Evolutionary conservation across 37 sponge, comb jelly and placozoan species (phyloP).

Genomic region (Amphimedon queenslandica): DNA sequence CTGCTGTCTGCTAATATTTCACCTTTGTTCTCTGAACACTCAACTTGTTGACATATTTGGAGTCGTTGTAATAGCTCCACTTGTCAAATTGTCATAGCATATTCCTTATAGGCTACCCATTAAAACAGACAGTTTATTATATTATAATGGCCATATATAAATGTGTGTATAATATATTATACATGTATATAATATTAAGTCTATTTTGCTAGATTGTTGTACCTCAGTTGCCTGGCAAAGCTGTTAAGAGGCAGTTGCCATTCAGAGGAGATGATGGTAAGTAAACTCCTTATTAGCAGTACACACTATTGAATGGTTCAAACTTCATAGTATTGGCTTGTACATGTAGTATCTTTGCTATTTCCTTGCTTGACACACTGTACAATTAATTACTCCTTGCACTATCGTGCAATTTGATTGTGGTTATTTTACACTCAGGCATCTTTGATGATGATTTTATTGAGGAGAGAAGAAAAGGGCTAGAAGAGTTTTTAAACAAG

Average conservation of each 20-base stretch:
- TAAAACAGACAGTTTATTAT: too few relatives aligned
- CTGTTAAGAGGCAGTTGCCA: constrained; percentile 88
- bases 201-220: constrained; percentile 77
- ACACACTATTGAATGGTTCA: not conserved
- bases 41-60: too few relatives aligned
- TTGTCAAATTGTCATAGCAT: too few relatives aligned
- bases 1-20: too few relatives aligned
- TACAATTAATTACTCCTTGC: too few relatives aligned
- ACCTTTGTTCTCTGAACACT: too few relatives aligned
- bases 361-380: not conserved
- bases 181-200: not conserved
- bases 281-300: constrained; percentile 2
- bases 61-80: too few relatives aligned
- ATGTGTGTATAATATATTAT: too few relatives aligned
- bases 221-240: constrained; percentile 96
- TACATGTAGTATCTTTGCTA: too few relatives aligned
- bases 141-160: too few relatives aligned
- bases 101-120: too few relatives aligned
- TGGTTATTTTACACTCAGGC: constrained; percentile 40
- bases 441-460: constrained; percentile 96
- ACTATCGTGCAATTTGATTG: not conserved
- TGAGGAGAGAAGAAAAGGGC: constrained; percentile 82
- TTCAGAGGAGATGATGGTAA: constrained; percentile 97
- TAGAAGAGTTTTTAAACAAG: constrained; percentile 97
- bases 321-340: too few relatives aligned